phyloP scores from a whole-genome alignment of 2,888 invertebrate species.

The Sceliomorpha sp. region DNA sequence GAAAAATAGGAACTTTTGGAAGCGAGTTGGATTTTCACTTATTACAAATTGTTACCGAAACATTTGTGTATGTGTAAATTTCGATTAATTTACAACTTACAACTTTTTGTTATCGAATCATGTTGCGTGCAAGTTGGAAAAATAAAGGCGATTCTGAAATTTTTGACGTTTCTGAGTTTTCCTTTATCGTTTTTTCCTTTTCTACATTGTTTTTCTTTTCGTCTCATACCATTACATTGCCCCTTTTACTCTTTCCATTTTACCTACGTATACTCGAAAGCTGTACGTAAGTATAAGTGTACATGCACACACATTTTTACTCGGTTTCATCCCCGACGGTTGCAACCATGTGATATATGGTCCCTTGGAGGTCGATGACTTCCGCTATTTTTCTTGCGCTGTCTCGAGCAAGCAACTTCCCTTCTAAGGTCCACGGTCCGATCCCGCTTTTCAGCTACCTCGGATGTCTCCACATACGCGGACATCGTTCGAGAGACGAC shows the following conservation, averaged over 20 bases:
- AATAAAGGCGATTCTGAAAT: conserved; percentile 17
- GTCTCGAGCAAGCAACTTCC: conserved; percentile 82
- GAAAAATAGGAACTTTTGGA: no score
- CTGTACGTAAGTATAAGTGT: conserved; percentile 41
- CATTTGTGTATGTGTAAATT: no score
- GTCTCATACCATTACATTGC: conserved; percentile 43
- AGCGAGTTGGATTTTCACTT: no score
- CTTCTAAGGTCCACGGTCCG: conserved; percentile 69
- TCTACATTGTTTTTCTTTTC: conserved; percentile 55
- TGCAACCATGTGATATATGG: conserved; percentile 81
- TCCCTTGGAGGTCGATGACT: conserved; percentile 84
- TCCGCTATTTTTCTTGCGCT: conserved; percentile 84
- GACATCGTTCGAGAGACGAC: conserved; percentile 60
- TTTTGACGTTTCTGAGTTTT: conserved; percentile 27
- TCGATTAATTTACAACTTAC: no score
- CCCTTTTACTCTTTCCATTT: conserved; percentile 63
- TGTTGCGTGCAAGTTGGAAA: no score
- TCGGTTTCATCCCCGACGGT: conserved; percentile 63
- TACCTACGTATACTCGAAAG: conserved; percentile 53
- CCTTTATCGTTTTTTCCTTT: conserved; percentile 33
- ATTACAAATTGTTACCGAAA: no score
- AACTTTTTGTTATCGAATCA: no score
- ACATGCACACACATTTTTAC: conserved; percentile 57
- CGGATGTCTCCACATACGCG: conserved; percentile 46
- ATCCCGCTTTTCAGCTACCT: conserved; percentile 65